Evolutionary conservation across 2,797 vertebrate species (phyloP), one percentile per base, ranked within the genome.

Genomic region (Yasuhikotakia modesta): DNA sequence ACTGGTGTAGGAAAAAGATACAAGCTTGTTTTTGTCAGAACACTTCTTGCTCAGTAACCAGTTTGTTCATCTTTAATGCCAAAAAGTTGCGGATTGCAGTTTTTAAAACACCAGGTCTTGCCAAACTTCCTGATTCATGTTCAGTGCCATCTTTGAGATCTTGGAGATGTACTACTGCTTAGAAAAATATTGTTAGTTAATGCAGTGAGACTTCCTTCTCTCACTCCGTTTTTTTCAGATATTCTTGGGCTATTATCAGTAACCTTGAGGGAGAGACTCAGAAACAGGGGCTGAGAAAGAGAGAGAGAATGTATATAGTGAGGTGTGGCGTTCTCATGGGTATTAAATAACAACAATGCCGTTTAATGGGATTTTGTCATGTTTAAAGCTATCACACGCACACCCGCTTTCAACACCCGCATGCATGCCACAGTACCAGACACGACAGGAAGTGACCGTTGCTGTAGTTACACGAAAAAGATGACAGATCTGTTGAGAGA

Each of bases 321-420:
- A 78, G 53, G 57, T 43, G 46, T 61, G 64, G 19, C n/a, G 19
- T 73, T 72, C 69, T 73, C 63, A 78, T 58, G 68, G 32, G 68
- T 67, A 53, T 73, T 73, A 30, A 32, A 45, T 52, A 71, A 22
- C 58, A 45, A 46, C 22, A 75, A 45, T 48, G 81, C 66, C 48
- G 80, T 65, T 58, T 43, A 35, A 13, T 50, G 10, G 30, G 64
- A 46, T 58, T 67, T 58, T 66, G 46, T 17, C 57, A 35, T 48
- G 11, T 16, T 27, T 68, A 46, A n/a, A 70, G 66, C 16, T 27
- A 16, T 32, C 35, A 35, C 53, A 69, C 2, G 0, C 19, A 27
- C 35, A 5, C 16, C 21, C 17, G 10, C 30, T 39, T 4, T 67
- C 17, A 76, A 69, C 64, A 76, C 39, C 22, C 21, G 1, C 52